Evolutionary conservation across 2,113 vertebrate species (phyloP), one percentile per base, ranked within the genome.

Genomic region (Pseudopodoces humilis): DNA sequence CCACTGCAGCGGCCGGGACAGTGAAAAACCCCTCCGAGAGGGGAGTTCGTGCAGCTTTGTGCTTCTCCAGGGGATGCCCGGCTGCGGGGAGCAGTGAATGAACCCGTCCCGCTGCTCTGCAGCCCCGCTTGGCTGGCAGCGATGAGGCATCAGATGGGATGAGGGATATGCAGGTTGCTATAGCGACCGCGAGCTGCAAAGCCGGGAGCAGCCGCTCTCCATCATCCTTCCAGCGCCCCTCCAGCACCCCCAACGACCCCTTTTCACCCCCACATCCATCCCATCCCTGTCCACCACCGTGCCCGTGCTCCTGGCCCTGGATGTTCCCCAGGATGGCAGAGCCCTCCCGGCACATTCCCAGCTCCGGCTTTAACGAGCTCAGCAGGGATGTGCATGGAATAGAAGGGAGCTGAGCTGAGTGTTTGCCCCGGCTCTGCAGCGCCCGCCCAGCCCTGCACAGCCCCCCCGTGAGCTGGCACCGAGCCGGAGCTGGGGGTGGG

Each of bases 121-220:
- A 67, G 86, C 76, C 93, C 33, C 33, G 70, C 13, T 87, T 93
- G 93, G 92, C 90, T 94, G 77, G 96, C 91, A 59, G 81, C 46
- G 49, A 49, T 11, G 68, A 95, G 96, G 97, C 98, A 98, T 98
- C 98, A 98, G 98, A 98, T 97, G 98, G 98, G 98, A 97, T 97
- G 95, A 97, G 97, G 98, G 87, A 95, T 93, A 76, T 84, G 87
- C 93, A 52, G 88, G 98, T 99, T 98, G 95, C 98, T 95, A 98
- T 98, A 96, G 98, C 82, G 96, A 99, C 96, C 9, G n/a, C 25
- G 94, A 92, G 95, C 86, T 18, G 37, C 28, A 15, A 90, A 30
- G 63, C 96, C 93, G 76, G 59, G 77, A 97, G 96, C 94, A 7
- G 93, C 56, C 37, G 6, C 23, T 88, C 84, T 17, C 90, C 91